phyloP scores from a whole-genome alignment of 2,113 vertebrate genomes.

The Genyomyrus donnyi region DNA sequence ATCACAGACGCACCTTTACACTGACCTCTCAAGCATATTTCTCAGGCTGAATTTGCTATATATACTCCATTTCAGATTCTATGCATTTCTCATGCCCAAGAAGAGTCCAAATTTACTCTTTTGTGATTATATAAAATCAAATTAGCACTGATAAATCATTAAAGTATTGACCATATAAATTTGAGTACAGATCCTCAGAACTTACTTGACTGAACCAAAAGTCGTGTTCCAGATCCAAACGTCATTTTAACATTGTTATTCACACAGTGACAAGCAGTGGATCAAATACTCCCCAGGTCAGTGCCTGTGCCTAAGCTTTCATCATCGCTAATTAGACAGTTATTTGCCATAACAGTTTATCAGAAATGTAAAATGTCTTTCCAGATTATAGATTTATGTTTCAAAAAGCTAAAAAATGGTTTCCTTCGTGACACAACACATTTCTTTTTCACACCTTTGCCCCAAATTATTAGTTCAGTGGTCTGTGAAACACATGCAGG shows the following conservation, averaged over 20 bases:
- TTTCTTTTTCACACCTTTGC: background rate
- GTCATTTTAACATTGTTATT: background rate
- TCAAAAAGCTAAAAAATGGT: background rate
- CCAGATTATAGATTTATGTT: background rate
- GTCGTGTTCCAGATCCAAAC: conserved; percentile 29
- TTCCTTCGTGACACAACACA: background rate
- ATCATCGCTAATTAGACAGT: background rate
- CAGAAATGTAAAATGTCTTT: background rate
- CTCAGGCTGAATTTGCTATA: no score
- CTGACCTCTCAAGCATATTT: no score
- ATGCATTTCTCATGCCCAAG: no score
- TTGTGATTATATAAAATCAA: conserved; percentile 8
- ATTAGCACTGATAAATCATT: background rate
- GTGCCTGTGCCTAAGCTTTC: background rate
- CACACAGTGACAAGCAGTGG: conserved; percentile 25
- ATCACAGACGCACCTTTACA: background rate
- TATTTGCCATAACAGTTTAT: background rate
- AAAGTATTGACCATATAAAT: background rate
- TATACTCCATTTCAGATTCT: background rate
- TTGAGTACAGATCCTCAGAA: conserved; percentile 6
- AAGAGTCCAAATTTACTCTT: no score
- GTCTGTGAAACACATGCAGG: background rate
- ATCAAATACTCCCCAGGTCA: conserved; percentile 19
- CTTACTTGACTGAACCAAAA: conserved; percentile 32
- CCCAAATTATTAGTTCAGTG: conserved; percentile 16